A percentile compares a stretch with the other conserved stretches of the same genome.
Evolutionary conservation across 30 jellyfish, hydroid and myxozoan species (phyloP).

Genomic region (Aurelia aurita): DNA sequence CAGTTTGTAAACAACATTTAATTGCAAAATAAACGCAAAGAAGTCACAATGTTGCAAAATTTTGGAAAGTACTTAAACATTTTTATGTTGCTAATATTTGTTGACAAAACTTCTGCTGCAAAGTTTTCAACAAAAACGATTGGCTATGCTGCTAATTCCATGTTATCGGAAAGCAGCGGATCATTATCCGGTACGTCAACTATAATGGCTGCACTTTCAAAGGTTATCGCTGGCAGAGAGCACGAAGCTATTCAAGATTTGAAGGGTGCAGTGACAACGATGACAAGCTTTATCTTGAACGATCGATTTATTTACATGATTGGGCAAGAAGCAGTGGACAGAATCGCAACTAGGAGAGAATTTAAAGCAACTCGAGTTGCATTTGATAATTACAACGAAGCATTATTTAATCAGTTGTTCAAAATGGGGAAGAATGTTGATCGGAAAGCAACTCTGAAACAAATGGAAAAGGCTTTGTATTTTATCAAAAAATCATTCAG

Average conservation of each 20-base stretch:
- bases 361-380: constrained; percentile 54
- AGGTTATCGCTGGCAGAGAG: constrained; percentile 24
- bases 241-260: constrained; percentile 46
- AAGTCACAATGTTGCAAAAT: no score
- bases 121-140: constrained; percentile 2
- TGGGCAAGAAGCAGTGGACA: constrained; percentile 51
- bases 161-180: constrained; percentile 40
- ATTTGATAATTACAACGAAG: constrained; percentile 58
- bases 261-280: constrained; percentile 50
- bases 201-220: constrained; percentile 44
- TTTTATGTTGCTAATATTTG: no score
- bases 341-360: constrained; percentile 25
- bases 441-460: background rate
- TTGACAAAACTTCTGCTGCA: background rate
- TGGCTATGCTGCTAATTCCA: constrained; percentile 30
- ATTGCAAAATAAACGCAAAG: no score
- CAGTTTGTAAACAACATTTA: no score
- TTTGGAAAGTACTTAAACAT: no score
- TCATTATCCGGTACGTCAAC: constrained; percentile 24
- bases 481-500: constrained; percentile 26
- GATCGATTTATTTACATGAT: constrained; percentile 73
- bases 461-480: constrained; percentile 41
- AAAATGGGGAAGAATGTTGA: background rate
- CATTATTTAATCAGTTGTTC: constrained; percentile 28
- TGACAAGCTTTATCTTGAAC: constrained; percentile 36